Base-by-base conservation (phyloP, 1,140 invertebrate genomes). In the Anthonomus grandis region DNA sequence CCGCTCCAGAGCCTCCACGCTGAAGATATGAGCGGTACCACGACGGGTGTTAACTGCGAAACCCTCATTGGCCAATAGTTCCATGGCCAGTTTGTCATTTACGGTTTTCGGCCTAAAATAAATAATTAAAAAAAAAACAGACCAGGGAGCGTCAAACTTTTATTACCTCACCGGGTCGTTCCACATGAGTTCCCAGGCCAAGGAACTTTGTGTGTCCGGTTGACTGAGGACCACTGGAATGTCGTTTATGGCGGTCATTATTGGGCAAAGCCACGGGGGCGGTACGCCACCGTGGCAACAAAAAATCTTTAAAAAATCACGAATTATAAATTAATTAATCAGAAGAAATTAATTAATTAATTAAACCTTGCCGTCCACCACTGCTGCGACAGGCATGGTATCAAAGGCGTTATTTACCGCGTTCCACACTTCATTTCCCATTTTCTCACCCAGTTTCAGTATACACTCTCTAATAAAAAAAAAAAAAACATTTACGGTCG, bases 111-210 rank as follows among this genome's bases (percentile, higher is more conserved):
- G 60, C 27, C 64, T 67, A 31, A 42, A 54, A 57, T 24, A 41
- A 19, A 18, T 4, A 47, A 15, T 39, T 39, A n/a, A 10, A 48
- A 10, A 44, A 18, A 44, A 44, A 6, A 1, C 21, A 44, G 17
- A n/a, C n/a, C n/a, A n/a, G n/a, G n/a, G n/a, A 21, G 41, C 15
- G 13, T 8, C 31, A 46, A 2, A 48, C 12, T 48, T 13, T 25
- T 23, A 3, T 18, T 71, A 84, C 83, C 76, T 81, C 38, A 86
- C 69, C 10, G 87, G 87, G 75, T 90, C 87, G 73, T 86, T 89
- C 87, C 87, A 89, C 74, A 89, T 79, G 1, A 89, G 71, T 63
- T 89, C 85, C 87, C 87, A 90, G 2, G 86, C 84, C 19, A 88
- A 67, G 9, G 78, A 73, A 70, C 83, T 85, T 65, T 86, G 79